Percentiles rank a stretch among this genome's conserved stretches.
These are phyloP conservation scores for Lampris megalopsis DNA, from an alignment of 2,113 vertebrate genomes.

Conservation along the genomic window DNA sequence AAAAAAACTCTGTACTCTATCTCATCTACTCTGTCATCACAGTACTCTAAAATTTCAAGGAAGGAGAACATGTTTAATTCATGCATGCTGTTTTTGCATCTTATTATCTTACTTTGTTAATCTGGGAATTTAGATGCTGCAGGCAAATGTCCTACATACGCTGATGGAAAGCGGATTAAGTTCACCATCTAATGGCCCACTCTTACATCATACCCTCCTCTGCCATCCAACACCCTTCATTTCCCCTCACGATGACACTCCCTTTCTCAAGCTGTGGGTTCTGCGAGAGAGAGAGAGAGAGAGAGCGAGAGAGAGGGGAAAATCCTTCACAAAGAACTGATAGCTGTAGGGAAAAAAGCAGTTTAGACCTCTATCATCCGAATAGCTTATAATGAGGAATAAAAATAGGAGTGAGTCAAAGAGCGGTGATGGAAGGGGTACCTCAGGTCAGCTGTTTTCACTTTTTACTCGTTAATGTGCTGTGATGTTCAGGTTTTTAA, in stretches of 20 bases:
- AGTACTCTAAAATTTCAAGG: too few relatives aligned
- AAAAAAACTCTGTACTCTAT: too few relatives aligned
- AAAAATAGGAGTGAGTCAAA: neutral
- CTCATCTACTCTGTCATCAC: too few relatives aligned
- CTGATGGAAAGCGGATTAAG: too few relatives aligned
- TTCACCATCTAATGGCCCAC: slow-evolving; percentile 45
- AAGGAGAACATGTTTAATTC: slow-evolving; percentile 30
- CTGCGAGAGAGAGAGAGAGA: slow-evolving; percentile 16
- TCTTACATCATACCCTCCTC: slow-evolving; percentile 27
- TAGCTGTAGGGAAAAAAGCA: slow-evolving; percentile 41
- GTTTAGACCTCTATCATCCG: slow-evolving; percentile 50
- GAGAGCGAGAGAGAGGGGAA: too few relatives aligned
- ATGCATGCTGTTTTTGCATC: slow-evolving; percentile 47
- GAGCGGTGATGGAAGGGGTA: too few relatives aligned
- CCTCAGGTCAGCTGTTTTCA: too few relatives aligned
- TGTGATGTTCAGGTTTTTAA: too few relatives aligned
- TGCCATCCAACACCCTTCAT: slow-evolving; percentile 28
- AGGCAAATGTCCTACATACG: slow-evolving; percentile 34
- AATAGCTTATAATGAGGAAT: slow-evolving; percentile 60
- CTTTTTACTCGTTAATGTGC: too few relatives aligned
- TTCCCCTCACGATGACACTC: slow-evolving; percentile 5
- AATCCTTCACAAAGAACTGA: slow-evolving; percentile 25
- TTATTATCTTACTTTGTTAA: slow-evolving; percentile 56
- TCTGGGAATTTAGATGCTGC: slow-evolving; percentile 56
- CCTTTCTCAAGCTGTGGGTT: slow-evolving; percentile 36